Evolutionary conservation across 2,888 invertebrate genomes (phyloP).

Genomic region (Chaitophorus viminalis): DNA sequence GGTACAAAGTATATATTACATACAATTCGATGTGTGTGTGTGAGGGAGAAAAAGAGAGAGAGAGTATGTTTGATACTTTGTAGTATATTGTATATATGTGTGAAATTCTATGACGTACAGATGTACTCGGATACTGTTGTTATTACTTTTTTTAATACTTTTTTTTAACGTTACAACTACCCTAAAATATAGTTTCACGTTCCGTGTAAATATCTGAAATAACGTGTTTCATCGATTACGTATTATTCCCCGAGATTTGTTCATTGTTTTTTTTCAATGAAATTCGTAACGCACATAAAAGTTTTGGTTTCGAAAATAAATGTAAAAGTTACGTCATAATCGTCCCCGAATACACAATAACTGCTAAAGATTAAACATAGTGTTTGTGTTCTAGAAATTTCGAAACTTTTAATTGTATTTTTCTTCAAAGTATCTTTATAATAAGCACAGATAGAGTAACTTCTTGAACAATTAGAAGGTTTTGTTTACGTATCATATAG

Average conservation of each 20-base stretch:
- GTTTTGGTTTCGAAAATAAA: constrained; percentile 14
- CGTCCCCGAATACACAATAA: not conserved
- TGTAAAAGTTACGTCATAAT: not conserved
- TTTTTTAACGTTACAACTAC: not conserved
- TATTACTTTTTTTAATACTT: no score
- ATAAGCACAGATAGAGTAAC: not conserved
- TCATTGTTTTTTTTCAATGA: constrained; percentile 2
- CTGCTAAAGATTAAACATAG: constrained; percentile 26
- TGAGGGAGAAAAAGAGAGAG: no score
- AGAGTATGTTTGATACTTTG: no score
- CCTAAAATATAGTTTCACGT: not conserved
- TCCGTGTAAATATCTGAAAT: not conserved
- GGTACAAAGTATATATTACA: no score
- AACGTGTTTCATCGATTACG: not conserved
- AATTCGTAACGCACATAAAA: not conserved
- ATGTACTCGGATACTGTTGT: not conserved
- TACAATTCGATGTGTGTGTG: no score
- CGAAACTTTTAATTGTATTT: constrained; percentile 34
- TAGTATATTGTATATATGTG: no score
- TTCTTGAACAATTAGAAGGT: not conserved
- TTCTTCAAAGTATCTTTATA: not conserved
- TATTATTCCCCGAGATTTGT: not conserved
- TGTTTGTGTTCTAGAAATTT: not conserved
- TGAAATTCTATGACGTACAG: not conserved
- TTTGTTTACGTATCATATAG: not conserved